Evolutionary conservation across 2,113 vertebrate species (phyloP).

Genomic region (Dipodomys merriami): DNA sequence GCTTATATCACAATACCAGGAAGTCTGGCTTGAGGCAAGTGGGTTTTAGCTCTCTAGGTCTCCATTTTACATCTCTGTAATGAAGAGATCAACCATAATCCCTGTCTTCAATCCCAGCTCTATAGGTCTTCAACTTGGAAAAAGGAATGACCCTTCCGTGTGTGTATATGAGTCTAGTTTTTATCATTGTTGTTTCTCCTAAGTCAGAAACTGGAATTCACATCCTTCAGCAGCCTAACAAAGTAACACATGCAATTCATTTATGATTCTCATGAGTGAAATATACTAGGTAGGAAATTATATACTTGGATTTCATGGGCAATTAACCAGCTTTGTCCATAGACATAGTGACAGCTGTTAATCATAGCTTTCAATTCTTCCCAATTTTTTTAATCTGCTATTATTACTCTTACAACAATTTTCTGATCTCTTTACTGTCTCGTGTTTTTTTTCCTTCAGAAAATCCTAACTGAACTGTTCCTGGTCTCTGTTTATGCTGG

Average conservation of each 20-base stretch:
- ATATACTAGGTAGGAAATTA: conserved; percentile 70
- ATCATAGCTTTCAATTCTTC: conserved; percentile 76
- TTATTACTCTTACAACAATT: conserved; percentile 72
- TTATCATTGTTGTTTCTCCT: background rate
- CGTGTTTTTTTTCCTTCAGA: conserved; percentile 65
- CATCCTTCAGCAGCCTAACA: conserved; percentile 41
- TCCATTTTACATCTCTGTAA: background rate
- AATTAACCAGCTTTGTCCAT: conserved; percentile 76
- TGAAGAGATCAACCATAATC: background rate
- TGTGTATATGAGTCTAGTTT: background rate
- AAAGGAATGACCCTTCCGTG: background rate
- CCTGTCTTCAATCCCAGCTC: background rate
- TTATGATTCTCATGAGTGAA: conserved; percentile 68
- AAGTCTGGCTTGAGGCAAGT: background rate
- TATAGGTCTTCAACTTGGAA: background rate
- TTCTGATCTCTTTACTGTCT: conserved; percentile 74
- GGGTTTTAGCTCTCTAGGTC: background rate
- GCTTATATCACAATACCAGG: background rate
- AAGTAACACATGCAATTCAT: conserved; percentile 64
- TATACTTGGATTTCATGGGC: conserved; percentile 69
- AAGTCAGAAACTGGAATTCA: conserved; percentile 30
- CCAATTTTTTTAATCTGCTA: conserved; percentile 67
- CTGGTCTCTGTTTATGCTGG: conserved; percentile 67
- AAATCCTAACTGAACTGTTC: conserved; percentile 76
- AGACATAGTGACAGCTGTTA: conserved; percentile 78